These are phyloP conservation scores for Lycia hirtaria DNA, from an alignment of 2,888 invertebrate genomes.

Conservation along the genomic window DNA sequence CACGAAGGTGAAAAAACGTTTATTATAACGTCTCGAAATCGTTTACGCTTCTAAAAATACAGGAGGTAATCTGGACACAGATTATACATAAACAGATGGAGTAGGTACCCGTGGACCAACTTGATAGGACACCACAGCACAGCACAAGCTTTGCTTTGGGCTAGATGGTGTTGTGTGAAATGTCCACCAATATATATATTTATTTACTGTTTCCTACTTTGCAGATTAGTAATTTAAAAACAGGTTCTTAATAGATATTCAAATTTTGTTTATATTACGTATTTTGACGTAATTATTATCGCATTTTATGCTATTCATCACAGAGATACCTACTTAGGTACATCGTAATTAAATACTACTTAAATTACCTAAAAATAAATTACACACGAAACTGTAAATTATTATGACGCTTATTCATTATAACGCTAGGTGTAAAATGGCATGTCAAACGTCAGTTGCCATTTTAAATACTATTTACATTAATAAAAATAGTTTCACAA, in stretches of 20 bases:
- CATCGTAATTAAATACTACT: constrained; percentile 21
- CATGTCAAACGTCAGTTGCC: constrained; percentile 32
- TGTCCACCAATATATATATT: no score
- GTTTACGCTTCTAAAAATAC: no score
- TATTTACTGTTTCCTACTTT: no score
- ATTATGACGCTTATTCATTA: constrained; percentile 33
- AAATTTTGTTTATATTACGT: neutral
- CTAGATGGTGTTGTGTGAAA: no score
- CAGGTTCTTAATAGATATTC: neutral
- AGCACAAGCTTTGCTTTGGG: no score
- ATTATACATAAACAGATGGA: no score
- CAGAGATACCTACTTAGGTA: neutral
- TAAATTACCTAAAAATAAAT: constrained; percentile 28
- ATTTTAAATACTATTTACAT: constrained; percentile 26
- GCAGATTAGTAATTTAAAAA: no score
- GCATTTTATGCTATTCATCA: neutral
- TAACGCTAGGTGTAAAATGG: constrained; percentile 31
- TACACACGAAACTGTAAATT: neutral
- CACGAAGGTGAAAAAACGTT: neutral
- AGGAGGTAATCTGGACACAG: no score
- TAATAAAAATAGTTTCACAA: constrained; percentile 29
- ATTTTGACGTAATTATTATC: neutral
- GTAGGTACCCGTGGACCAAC: no score
- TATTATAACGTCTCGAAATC: no score
- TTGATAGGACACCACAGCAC: no score